Base-by-base conservation (phyloP, 2,888 invertebrate genomes). In the Tiliacea citrago region DNA sequence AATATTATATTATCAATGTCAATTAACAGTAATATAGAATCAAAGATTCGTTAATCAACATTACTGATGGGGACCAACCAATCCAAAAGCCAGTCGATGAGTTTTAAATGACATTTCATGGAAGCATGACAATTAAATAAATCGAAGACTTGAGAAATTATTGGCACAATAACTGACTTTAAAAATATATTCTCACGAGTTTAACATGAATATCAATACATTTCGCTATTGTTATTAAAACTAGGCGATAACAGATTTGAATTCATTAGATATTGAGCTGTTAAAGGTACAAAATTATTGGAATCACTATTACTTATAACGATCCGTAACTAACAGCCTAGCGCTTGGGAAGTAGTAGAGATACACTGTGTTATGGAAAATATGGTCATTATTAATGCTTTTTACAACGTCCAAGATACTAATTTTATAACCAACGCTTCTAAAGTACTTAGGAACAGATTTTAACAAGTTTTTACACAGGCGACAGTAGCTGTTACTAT, bases 231-330 rank as follows among this genome's bases (percentile, higher is more conserved):
- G 86, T 90, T 84, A 86, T 89, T 86, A 88, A 86, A 86, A 90
- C 90, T 91, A 91, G 88, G 88, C 90, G 77, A 88, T 89, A 92
- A 91, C 92, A 91, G 90, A 89, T 87, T 91, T 90, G 88, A 87
- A 88, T 88, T 88, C 88, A 86, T 90, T 87, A 88, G 84, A 87
- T 90, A 92, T 94, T 94, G 95, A 94, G 95, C 94, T 94, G 94
- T 91, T 82, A 89, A 92, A 91, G 91, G 93, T 94, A 94, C 92
- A 94, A 94, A 94, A 93, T 92, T 90, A 92, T 90, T 93, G 92
- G 91, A 94, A 93, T 91, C 87, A 92, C 91, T 90, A 91, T 93
- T 91, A 92, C 91, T 90, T 92, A 91, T 91, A 92, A 92, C 91
- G 90, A 92, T 90, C 87, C 88, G 88, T 92, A 91, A 90, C 92